Conservation (phyloP, 2,797 vertebrate species). For the Gambelia wislizenii region DNA sequence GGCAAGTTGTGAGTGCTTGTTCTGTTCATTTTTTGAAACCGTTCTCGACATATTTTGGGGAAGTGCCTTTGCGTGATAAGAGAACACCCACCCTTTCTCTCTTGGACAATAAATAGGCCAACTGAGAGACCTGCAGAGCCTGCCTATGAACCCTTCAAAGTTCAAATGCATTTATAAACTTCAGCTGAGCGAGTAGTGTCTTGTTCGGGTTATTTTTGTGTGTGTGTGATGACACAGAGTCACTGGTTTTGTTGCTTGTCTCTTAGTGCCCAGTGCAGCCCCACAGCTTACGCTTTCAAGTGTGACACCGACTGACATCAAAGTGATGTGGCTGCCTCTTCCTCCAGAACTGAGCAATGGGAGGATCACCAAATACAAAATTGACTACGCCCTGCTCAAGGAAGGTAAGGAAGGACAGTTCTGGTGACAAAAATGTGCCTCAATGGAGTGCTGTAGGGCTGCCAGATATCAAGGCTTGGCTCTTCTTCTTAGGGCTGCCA, state of each 20-base stretch:
- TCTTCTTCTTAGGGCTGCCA: background rate
- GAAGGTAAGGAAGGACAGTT: constrained; percentile 82
- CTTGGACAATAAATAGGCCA: background rate
- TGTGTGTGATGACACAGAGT: background rate
- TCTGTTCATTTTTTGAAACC: background rate
- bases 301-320: constrained; percentile 90
- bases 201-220: too few relatives aligned
- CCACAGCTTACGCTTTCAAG: constrained; percentile 93
- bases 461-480: too few relatives aligned
- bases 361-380: constrained; percentile 90
- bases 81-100: background rate
- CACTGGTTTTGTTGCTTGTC: constrained; percentile 21
- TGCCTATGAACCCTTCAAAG: too few relatives aligned
- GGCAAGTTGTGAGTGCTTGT: background rate
- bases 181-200: background rate
- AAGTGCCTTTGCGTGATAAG: background rate
- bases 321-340: constrained; percentile 91
- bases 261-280: constrained; percentile 89
- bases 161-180: background rate
- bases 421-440: background rate
- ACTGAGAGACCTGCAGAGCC: background rate
- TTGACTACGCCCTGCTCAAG: constrained; percentile 89
- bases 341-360: constrained; percentile 89
- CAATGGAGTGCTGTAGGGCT: background rate
- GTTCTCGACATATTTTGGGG: background rate